Conservation (phyloP, 2,888 invertebrate genomes). For the Andrena dorsata region DNA sequence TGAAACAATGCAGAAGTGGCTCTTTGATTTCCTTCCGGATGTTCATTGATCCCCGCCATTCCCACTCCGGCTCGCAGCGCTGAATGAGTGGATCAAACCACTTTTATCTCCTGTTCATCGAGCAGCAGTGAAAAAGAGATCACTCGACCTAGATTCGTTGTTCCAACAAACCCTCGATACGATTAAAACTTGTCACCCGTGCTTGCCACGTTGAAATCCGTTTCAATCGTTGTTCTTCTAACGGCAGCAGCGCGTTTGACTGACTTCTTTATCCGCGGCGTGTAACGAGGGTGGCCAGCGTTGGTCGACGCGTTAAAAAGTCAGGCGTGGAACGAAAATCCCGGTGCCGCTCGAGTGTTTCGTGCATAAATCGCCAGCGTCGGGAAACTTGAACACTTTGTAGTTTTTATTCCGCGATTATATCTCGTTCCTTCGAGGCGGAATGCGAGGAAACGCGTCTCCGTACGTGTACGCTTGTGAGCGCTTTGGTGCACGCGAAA, state of each 20-base stretch:
- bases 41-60: background rate
- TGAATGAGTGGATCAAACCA: background rate
- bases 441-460: conserved; percentile 48
- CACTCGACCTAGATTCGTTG: background rate
- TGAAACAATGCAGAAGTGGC: background rate
- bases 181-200: conserved; percentile 43
- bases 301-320: conserved; percentile 18
- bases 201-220: conserved; percentile 20
- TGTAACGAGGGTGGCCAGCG: background rate
- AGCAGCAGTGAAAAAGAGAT: background rate
- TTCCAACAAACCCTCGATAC: background rate
- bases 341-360: conserved; percentile 43
- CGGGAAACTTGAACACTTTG: conserved; percentile 59
- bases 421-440: conserved; percentile 52
- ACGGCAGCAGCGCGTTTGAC: conserved; percentile 29
- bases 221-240: conserved; percentile 1
- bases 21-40: background rate
- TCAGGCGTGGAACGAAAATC: conserved; percentile 26
- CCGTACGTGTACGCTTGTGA: background rate
- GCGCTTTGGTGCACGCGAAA: conserved; percentile 4
- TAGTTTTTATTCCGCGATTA: conserved; percentile 61
- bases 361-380: conserved; percentile 58
- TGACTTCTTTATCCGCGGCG: conserved; percentile 41
- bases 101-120: background rate
- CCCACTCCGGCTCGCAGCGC: no score